Evolutionary conservation across 2,888 invertebrate species (phyloP).

Genomic region (Cabera pusaria): DNA sequence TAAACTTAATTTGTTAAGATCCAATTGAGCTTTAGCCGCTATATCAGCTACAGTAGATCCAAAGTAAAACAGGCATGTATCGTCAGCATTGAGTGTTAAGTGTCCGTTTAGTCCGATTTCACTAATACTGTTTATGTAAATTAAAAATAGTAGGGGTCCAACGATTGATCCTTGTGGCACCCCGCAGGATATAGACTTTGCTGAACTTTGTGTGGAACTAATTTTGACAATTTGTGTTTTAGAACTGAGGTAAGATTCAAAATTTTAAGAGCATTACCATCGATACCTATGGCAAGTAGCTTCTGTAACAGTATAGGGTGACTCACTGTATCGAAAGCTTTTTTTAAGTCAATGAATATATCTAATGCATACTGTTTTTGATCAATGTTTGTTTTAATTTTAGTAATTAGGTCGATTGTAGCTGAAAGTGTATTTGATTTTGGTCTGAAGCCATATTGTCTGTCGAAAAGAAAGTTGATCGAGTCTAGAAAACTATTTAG

Average conservation of each 20-base stretch:
- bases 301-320: conserved; percentile 5
- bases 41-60: conserved; percentile 15
- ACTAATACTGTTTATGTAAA: conserved; percentile 2
- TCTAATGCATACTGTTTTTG: conserved; percentile 11
- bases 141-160: conserved; percentile 7
- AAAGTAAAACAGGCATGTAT: conserved; percentile 25
- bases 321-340: conserved; percentile 14
- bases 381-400: conserved; percentile 11
- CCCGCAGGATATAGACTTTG: neutral
- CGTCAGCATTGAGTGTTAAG: conserved; percentile 8
- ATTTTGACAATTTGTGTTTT: conserved; percentile 11
- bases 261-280: conserved; percentile 2
- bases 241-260: conserved; percentile 8
- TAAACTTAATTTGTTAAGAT: conserved; percentile 18
- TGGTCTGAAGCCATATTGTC: conserved; percentile 19
- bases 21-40: conserved; percentile 15
- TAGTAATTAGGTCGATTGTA: conserved; percentile 11
- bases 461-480: conserved; percentile 3
- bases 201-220: neutral
- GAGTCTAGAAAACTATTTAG: conserved; percentile 3
- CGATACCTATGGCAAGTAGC: conserved; percentile 5
- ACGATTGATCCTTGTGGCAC: conserved; percentile 10
- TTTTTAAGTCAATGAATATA: conserved; percentile 13
- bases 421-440: conserved; percentile 21
- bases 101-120: conserved; percentile 6